Conservation (phyloP, 2,797 vertebrate species). For the Ptychobarbus kaznakovi region DNA sequence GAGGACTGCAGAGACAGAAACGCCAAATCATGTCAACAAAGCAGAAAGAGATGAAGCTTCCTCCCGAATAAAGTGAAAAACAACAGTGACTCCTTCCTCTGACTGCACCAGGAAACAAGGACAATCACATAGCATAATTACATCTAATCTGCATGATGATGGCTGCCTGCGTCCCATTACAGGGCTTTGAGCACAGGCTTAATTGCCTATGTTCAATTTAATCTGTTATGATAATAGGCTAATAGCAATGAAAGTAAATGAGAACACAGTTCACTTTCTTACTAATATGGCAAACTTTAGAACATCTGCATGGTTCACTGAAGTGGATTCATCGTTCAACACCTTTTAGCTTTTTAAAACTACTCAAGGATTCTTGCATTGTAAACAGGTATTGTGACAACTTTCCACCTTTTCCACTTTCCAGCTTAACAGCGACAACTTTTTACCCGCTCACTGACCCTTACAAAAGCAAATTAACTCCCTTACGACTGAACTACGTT, state of each 20-base stretch:
- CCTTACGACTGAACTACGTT: not conserved
- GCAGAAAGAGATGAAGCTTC: conserved; percentile 11
- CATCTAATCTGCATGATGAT: conserved; percentile 55
- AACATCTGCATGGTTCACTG: not conserved
- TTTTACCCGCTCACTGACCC: not conserved
- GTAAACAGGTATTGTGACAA: not conserved
- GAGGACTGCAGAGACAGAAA: not conserved
- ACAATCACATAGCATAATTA: conserved; percentile 54
- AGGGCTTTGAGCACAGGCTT: conserved; percentile 44
- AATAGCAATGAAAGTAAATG: conserved; percentile 27
- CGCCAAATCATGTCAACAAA: conserved; percentile 28
- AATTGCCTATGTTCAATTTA: conserved; percentile 57
- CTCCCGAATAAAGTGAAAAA: not conserved
- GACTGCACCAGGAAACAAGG: conserved; percentile 44
- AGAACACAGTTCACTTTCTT: conserved; percentile 11
- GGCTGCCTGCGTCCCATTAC: conserved; percentile 49
- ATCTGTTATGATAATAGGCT: conserved; percentile 47
- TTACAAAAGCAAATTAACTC: not conserved
- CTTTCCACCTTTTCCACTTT: not conserved
- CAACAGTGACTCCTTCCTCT: conserved; percentile 8
- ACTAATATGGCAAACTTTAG: not conserved
- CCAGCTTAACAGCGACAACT: not conserved
- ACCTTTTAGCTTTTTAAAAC: not conserved
- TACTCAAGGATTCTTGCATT: not conserved
- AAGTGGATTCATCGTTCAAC: not conserved